Evolutionary conservation across 2,113 vertebrate species (phyloP).

Genomic region (Tautogolabrus adspersus): DNA sequence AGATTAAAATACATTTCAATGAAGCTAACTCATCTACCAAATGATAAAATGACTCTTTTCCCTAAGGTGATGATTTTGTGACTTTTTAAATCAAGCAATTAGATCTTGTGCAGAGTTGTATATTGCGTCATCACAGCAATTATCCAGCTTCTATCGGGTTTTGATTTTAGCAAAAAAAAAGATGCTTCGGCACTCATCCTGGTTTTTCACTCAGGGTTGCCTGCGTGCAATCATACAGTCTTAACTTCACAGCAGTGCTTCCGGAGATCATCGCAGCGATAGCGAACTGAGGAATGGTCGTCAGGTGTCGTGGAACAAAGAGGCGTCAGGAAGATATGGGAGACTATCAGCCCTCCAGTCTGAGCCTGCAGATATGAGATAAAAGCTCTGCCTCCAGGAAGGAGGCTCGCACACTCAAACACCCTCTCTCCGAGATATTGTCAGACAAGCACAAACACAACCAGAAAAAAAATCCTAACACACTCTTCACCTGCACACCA

Average conservation of each 20-base stretch:
- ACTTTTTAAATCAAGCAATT: slow-evolving; percentile 21
- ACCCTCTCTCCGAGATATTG: slow-evolving; percentile 9
- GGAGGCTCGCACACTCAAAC: slow-evolving; percentile 43
- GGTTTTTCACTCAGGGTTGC: slow-evolving; percentile 42
- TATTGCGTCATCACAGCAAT: slow-evolving; percentile 47
- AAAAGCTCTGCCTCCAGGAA: slow-evolving; percentile 67
- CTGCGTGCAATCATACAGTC: slow-evolving; percentile 46
- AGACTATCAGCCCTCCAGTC: slow-evolving; percentile 73
- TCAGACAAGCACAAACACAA: slow-evolving; percentile 49
- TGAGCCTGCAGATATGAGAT: slow-evolving; percentile 80
- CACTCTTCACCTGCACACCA: slow-evolving; percentile 12
- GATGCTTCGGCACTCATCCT: slow-evolving; percentile 21
- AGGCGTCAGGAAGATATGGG: slow-evolving; percentile 67
- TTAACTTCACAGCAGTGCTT: slow-evolving; percentile 64
- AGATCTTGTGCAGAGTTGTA: slow-evolving; percentile 19
- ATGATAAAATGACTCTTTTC: not conserved
- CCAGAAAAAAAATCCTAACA: slow-evolving; percentile 10
- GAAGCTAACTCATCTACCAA: not conserved
- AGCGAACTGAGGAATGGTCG: slow-evolving; percentile 54
- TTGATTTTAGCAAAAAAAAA: slow-evolving; percentile 25
- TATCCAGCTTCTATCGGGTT: slow-evolving; percentile 37
- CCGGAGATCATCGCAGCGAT: slow-evolving; percentile 62
- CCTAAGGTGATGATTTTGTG: slow-evolving; percentile 18
- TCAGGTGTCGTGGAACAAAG: slow-evolving; percentile 81
- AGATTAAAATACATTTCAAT: slow-evolving; percentile 1